Percentiles rank a stretch among this genome's conserved stretches.
phyloP scores from a whole-genome alignment of 2,797 vertebrate genomes.

The Coregonus suidteri region DNA sequence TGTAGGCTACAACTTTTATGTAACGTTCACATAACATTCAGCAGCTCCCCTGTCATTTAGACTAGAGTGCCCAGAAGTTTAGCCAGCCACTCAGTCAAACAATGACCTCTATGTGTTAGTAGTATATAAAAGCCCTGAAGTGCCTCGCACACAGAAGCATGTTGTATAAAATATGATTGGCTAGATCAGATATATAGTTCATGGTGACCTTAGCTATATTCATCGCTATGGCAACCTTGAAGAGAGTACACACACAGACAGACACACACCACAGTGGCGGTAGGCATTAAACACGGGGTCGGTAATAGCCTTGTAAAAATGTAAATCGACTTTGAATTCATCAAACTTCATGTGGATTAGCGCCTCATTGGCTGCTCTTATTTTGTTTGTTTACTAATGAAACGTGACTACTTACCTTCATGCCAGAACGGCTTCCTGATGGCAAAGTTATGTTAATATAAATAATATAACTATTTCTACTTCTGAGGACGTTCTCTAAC shows the following conservation, averaged over 20 bases:
- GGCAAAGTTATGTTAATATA: conserved; percentile 73
- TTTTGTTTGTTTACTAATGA: conserved; percentile 73
- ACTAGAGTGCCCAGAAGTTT: conserved; percentile 20
- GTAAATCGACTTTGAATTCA: conserved; percentile 72
- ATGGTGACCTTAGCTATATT: conserved; percentile 53
- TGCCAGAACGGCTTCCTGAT: conserved; percentile 69
- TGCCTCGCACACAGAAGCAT: conserved; percentile 21
- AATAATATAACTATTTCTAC: conserved; percentile 22
- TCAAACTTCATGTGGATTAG: conserved; percentile 65
- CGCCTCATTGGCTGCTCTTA: conserved; percentile 57
- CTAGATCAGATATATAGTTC: conserved; percentile 52
- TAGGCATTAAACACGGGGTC: conserved; percentile 14
- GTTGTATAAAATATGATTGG: background rate
- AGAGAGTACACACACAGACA: background rate
- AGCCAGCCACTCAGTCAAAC: conserved; percentile 36
- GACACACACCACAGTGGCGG: conserved; percentile 19
- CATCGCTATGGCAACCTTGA: conserved; percentile 58
- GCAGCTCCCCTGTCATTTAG: no score
- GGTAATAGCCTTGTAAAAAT: conserved; percentile 71
- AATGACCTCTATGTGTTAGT: conserved; percentile 31
- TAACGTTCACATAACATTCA: background rate
- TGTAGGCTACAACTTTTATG: background rate
- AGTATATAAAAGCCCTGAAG: conserved; percentile 30
- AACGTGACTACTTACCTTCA: conserved; percentile 72
- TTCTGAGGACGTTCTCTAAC: background rate